Conservation (phyloP, 2,797 vertebrate species). For the Takifugu rubripes region DNA sequence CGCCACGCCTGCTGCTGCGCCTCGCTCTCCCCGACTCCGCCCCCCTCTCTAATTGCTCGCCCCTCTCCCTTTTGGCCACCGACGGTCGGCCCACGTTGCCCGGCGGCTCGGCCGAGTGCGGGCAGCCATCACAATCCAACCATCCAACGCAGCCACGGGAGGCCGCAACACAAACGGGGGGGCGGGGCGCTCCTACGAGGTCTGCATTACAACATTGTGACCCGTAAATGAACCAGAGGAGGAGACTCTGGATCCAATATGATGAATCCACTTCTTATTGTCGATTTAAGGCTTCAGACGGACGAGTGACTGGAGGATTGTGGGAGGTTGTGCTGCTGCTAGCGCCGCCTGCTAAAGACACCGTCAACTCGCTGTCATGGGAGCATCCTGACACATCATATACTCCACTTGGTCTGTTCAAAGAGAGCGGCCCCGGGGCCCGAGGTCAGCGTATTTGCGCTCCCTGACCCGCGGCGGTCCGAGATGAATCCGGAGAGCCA, state of each 20-base stretch:
- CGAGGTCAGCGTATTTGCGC: slow-evolving; percentile 59
- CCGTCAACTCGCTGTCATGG: slow-evolving; percentile 42
- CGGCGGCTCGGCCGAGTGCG: slow-evolving; percentile 58
- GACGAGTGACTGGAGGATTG: too few relatives aligned
- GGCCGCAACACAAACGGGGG: too few relatives aligned
- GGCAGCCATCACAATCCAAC: slow-evolving; percentile 66
- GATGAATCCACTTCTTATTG: too few relatives aligned
- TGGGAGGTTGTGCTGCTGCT: slow-evolving; percentile 16
- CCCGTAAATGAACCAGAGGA: too few relatives aligned
- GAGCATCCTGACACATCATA: slow-evolving; percentile 54
- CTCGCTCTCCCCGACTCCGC: slow-evolving; percentile 45
- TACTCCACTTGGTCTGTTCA: slow-evolving; percentile 42
- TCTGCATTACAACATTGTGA: too few relatives aligned
- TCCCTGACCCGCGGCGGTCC: slow-evolving; percentile 49
- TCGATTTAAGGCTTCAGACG: too few relatives aligned
- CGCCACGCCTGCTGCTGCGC: slow-evolving; percentile 65
- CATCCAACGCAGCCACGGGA: slow-evolving; percentile 38
- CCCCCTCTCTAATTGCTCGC: slow-evolving; percentile 66
- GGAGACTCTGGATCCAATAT: too few relatives aligned
- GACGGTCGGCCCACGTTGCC: slow-evolving; percentile 47
- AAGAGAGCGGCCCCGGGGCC: slow-evolving; percentile 43
- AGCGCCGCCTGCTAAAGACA: slow-evolving; percentile 53
- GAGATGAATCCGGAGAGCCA: slow-evolving; percentile 41
- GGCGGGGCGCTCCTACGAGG: too few relatives aligned
- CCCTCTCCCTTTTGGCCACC: slow-evolving; percentile 53